phyloP scores from a whole-genome alignment of 2,888 invertebrate genomes.

The Thecophora atra region DNA sequence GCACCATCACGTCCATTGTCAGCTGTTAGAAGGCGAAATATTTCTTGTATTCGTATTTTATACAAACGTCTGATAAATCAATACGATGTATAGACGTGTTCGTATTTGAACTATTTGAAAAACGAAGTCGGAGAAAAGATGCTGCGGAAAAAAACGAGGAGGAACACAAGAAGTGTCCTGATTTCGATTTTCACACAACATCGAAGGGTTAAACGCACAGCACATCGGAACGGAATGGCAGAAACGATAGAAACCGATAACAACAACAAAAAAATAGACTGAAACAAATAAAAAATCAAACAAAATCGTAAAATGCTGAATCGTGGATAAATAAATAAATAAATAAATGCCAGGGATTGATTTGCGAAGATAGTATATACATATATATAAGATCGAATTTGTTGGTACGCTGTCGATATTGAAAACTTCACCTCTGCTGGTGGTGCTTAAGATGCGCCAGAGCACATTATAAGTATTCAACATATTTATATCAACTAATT shows the following conservation, averaged over 20 bases:
- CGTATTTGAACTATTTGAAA: neutral
- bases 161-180: conserved; percentile 8
- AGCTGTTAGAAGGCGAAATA: conserved; percentile 14
- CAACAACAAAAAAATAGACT: conserved; percentile 3
- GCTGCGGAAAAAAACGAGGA: neutral
- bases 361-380: conserved; percentile 22
- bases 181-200: conserved; percentile 27
- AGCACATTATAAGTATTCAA: too few species aligned
- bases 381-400: neutral
- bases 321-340: conserved; percentile 31
- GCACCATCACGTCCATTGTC: conserved; percentile 31
- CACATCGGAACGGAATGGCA: neutral
- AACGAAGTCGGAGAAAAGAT: neutral
- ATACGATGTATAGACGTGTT: conserved; percentile 27
- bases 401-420: too few species aligned
- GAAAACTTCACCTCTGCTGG: too few species aligned
- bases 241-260: neutral
- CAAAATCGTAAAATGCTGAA: conserved; percentile 22
- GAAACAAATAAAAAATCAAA: conserved; percentile 9
- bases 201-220: neutral
- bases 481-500: too few species aligned
- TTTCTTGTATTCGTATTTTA: conserved; percentile 25
- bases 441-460: too few species aligned
- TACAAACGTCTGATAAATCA: conserved; percentile 33
- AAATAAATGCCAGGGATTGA: conserved; percentile 33